phyloP scores from a whole-genome alignment of 2,797 vertebrate species.

The Hoplostethus mediterraneus region DNA sequence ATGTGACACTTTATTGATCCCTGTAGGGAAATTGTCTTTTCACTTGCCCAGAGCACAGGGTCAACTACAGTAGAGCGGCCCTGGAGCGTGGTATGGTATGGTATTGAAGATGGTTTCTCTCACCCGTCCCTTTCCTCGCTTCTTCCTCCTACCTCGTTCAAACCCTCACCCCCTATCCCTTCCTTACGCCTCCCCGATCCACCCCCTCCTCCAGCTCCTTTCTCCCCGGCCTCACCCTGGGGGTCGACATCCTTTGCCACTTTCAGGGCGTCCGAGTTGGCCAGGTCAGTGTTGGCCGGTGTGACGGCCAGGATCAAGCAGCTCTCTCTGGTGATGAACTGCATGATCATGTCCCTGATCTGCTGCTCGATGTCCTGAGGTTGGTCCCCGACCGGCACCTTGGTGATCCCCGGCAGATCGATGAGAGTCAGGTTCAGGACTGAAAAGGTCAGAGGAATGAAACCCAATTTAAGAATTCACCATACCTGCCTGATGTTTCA shows the following conservation, averaged over 20 bases:
- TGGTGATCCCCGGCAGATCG: constrained; percentile 97
- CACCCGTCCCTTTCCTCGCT: constrained; percentile 2
- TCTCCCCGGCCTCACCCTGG: constrained; percentile 85
- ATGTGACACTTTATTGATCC: too few relatives aligned
- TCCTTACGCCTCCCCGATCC: too few relatives aligned
- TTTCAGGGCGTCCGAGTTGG: constrained; percentile 97
- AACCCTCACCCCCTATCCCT: neutral
- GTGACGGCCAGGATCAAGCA: constrained; percentile 96
- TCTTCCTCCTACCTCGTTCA: neutral
- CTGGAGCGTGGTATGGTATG: too few relatives aligned
- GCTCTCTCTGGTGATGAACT: constrained; percentile 95
- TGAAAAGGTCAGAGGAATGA: constrained; percentile 59
- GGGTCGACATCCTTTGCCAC: constrained; percentile 95
- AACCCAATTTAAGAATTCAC: neutral
- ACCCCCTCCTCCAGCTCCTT: neutral
- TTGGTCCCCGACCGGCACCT: constrained; percentile 97
- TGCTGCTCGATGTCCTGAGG: constrained; percentile 95
- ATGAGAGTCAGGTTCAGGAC: constrained; percentile 97
- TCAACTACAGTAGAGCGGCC: too few relatives aligned
- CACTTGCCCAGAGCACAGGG: too few relatives aligned
- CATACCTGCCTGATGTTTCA: neutral
- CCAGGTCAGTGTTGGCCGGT: constrained; percentile 95
- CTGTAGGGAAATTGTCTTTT: too few relatives aligned
- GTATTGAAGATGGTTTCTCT: too few relatives aligned
- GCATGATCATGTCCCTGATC: constrained; percentile 97